Evolutionary conservation across 2,113 vertebrate genomes (phyloP), one percentile per base, ranked within the genome.

Genomic region (Corythornis cristatus): DNA sequence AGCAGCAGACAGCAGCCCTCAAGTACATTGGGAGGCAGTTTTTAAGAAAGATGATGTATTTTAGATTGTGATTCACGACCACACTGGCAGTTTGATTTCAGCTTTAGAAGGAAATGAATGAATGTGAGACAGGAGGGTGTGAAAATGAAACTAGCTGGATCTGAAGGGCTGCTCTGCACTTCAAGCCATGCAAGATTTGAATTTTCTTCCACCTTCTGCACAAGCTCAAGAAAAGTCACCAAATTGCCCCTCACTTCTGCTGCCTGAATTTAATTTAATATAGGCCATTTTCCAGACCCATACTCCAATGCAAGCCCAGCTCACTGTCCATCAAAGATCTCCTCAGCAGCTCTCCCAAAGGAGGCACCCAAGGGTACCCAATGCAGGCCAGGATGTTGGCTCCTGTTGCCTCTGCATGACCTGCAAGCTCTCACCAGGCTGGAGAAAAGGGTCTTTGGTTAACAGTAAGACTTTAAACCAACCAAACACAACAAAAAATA

Each of bases 31-130:
- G 64, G 68, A 92, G 58, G 61, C 50, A 66, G 64, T 53, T 95
- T 89, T 80, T 77, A 53, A 83, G 71, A 40, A 54, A 50, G 84
- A 88, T 64, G 57, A 85, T 85, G 53, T 64, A 60, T 85, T 86
- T 91, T 25, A 71, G 43, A 85, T 56, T 48, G 85, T 66, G 82
- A 92, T 95, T 93, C 93, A 86, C 2, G 0, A 62, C 79, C 26
- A 60, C 42, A 31, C 75, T 23, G 48, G 82, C 91, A 88, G 89
- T 80, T 95, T 56, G 76, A 83, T 77, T 37, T 89, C 71, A 83
- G 74, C 82, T 89, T 88, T 35, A 86, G 86, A 92, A 90, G 73
- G 87, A 91, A 93, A 83, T 94, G 89, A 96, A 96, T 93, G 94
- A 93, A 95, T 3, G 53, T 11, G 79, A 91, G 73, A 81, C 70